Conservation (phyloP, 2,797 vertebrate genomes). For the Eupleurogrammus muticus region DNA sequence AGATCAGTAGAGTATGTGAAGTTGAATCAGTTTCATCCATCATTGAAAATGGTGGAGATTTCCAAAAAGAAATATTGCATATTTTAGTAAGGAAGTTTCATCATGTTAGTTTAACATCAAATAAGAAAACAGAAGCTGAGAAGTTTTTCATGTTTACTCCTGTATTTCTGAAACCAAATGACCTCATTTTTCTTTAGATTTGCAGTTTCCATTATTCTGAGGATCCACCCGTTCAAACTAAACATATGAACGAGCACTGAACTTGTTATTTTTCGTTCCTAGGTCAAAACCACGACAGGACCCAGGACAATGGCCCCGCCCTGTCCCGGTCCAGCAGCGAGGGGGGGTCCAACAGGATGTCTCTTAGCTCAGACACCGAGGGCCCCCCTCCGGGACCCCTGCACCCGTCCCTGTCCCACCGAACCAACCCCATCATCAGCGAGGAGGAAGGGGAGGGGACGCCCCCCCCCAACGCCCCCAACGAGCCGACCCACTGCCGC, state of each 20-base stretch:
- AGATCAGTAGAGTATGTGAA: too few relatives aligned
- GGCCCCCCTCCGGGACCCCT: constrained; percentile 84
- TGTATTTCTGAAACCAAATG: too few relatives aligned
- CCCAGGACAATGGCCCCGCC: constrained; percentile 80
- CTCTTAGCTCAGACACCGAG: constrained; percentile 95
- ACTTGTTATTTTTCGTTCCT: constrained; percentile 23
- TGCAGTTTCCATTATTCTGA: too few relatives aligned
- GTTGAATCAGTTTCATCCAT: too few relatives aligned
- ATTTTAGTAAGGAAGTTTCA: too few relatives aligned
- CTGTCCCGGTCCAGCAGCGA: constrained; percentile 88
- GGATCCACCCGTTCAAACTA: not conserved
- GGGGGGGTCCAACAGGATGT: constrained; percentile 95
- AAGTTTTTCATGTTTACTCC: too few relatives aligned
- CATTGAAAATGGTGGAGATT: too few relatives aligned
- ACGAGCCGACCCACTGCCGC: constrained; percentile 20
- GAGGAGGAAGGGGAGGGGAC: constrained; percentile 89
- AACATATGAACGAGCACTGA: not conserved
- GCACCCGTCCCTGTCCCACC: constrained; percentile 79
- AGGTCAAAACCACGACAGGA: constrained; percentile 78
- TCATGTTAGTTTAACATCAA: too few relatives aligned
- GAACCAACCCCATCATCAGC: constrained; percentile 92
- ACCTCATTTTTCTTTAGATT: too few relatives aligned
- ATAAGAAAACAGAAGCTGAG: too few relatives aligned
- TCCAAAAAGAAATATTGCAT: too few relatives aligned
- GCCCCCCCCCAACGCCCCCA: constrained; percentile 35